Base-by-base conservation (phyloP, 1,140 invertebrate genomes). In the Pomacea maculata region DNA sequence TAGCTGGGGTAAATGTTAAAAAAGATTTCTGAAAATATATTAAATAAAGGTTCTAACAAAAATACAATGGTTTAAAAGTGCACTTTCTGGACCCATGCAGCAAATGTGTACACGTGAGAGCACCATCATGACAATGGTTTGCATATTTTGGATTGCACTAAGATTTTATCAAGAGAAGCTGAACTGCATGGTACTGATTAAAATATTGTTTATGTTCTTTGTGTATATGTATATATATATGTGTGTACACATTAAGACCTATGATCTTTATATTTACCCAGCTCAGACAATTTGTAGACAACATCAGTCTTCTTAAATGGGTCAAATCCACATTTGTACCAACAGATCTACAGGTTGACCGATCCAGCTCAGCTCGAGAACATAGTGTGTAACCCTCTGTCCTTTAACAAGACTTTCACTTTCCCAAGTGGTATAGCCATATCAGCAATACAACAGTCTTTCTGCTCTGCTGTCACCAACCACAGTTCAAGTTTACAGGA, bases 271-370 rank as follows among this genome's bases (percentile, higher is more conserved):
- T 21, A 70, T 21, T 70, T 70, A 70, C 21, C 9, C 6, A 17
- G n/a, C 9, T 70, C 10, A 70, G 14, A 7, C 34, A 21, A 12
- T 29, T 70, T 15, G 21, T 61, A 61, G 34, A 61, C 15, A 14
- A 17, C 57, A 45, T 61, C 15, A 61, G 57, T 4, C 11, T 61
- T 45, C 57, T 11, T 61, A 17, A 61, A 61, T 14, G 57, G 15
- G 4, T 61, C 11, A 61, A 61, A 14, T 61, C 57, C 1, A 61
- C 57, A 14, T 61, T 61, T 61, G 11, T 61, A 17, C 57, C 57
- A 6, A 57, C 79, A 87, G 86, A 82, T 87, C 25, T 81, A 84
- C 74, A 55, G 80, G 45, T 52, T 87, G 25, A 64, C 82, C 14
- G 74, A 82, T 52, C 64, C 61, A 64, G 80, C 78, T 64, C 61